Percentiles rank a stretch among this genome's conserved stretches.
These are phyloP conservation scores for Palythoa grandiflora DNA, from an alignment of 92 coral and sea anemone species.

Conservation along the genomic window DNA sequence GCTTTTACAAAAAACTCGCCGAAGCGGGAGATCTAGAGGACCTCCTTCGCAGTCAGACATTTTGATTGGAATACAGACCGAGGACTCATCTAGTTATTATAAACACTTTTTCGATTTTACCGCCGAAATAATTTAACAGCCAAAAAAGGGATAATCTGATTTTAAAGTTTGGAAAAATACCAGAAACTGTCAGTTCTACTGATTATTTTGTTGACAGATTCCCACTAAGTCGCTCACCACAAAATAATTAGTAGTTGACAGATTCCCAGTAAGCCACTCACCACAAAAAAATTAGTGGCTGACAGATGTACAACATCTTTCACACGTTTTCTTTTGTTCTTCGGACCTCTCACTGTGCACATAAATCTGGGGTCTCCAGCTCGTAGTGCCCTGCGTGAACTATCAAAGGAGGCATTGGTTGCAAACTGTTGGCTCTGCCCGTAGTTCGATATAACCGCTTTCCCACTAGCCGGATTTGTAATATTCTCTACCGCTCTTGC, in stretches of 20 bases:
- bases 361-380: conserved; percentile 17
- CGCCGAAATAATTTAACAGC: conserved; percentile 30
- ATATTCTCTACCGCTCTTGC: no score
- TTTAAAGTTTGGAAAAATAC: conserved; percentile 28
- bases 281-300: conserved; percentile 11
- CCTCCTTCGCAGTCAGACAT: conserved; percentile 20
- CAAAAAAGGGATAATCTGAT: conserved; percentile 24
- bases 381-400: no score
- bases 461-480: no score
- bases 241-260: conserved; percentile 25
- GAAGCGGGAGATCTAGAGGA: conserved; percentile 28
- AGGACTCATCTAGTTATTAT: conserved; percentile 27
- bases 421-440: no score
- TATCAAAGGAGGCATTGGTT: no score
- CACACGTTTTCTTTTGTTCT: conserved; percentile 11
- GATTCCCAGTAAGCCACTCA: not conserved
- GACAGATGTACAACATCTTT: conserved; percentile 9
- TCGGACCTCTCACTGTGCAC: conserved; percentile 39
- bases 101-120: conserved; percentile 19
- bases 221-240: not conserved
- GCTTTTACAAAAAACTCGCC: conserved; percentile 21
- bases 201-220: conserved; percentile 23
- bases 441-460: no score
- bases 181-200: conserved; percentile 34
- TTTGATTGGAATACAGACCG: conserved; percentile 18